Conservation (phyloP, 2,113 vertebrate genomes). For the Emydura subglobosa region DNA sequence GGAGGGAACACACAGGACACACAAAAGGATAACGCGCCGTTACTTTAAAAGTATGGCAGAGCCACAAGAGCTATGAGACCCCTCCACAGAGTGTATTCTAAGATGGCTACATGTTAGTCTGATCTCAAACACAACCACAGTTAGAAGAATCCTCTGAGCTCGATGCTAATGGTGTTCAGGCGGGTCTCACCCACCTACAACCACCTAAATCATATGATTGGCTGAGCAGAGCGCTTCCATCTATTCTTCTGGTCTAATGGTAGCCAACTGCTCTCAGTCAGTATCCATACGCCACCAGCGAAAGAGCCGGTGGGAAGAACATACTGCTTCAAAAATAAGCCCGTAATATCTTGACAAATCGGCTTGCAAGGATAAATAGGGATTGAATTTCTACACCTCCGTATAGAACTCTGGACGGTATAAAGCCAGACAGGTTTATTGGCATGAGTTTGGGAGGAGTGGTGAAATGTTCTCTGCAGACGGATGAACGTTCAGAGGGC, state of each 20-base stretch:
- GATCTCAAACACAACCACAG: background rate
- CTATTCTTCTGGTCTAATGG: background rate
- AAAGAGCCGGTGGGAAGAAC: rapidly evolving
- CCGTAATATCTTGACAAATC: background rate
- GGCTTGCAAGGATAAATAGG: background rate
- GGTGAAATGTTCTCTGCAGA: background rate
- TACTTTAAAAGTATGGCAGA: background rate
- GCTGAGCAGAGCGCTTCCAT: background rate
- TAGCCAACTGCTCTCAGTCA: background rate
- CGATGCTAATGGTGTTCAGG: background rate
- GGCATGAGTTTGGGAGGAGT: rapidly evolving
- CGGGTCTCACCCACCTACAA: background rate
- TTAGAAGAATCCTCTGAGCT: background rate
- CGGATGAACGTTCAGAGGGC: background rate
- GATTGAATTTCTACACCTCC: rapidly evolving
- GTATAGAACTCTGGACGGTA: background rate
- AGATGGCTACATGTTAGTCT: background rate
- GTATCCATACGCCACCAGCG: background rate
- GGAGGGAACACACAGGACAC: background rate
- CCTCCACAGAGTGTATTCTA: background rate
- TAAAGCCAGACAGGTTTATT: background rate
- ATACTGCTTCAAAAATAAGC: background rate
- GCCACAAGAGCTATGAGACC: background rate
- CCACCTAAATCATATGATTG: background rate
- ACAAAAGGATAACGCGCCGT: background rate